Conservation (phyloP, 2,797 vertebrate genomes). For the Mus caroli region DNA sequence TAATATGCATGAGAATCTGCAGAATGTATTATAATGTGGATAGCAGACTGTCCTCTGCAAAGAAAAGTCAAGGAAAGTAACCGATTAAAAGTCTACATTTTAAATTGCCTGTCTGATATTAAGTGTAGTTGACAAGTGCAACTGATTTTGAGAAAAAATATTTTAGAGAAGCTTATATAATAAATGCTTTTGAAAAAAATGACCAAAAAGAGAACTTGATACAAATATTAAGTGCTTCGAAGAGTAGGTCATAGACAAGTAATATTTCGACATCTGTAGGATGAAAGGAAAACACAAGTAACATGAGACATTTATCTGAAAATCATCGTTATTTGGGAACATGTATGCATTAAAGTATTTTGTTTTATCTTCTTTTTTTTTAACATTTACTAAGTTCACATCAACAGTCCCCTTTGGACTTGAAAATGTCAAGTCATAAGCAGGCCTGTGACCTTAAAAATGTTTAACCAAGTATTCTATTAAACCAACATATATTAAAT, state of each 20-base stretch:
- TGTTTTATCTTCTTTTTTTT: conserved; percentile 7
- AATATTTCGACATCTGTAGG: background rate
- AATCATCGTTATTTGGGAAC: background rate
- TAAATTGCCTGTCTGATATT: conserved; percentile 37
- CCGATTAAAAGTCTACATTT: conserved; percentile 36
- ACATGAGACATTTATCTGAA: background rate
- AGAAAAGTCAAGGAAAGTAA: background rate
- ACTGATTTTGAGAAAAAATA: conserved; percentile 58
- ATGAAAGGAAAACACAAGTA: background rate
- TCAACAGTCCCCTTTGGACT: background rate
- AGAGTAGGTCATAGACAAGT: background rate
- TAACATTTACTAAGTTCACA: background rate
- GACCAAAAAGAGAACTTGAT: background rate
- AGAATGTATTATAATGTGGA: background rate
- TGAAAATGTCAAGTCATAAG: background rate
- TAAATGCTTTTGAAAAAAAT: conserved; percentile 26
- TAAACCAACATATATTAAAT: conserved; percentile 11
- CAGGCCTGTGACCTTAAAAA: conserved; percentile 21
- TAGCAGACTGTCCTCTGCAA: background rate
- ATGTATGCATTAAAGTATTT: background rate
- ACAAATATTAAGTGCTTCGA: conserved; percentile 29
- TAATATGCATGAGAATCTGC: background rate
- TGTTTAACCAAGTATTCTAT: conserved; percentile 31
- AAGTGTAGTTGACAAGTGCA: background rate
- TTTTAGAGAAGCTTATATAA: conserved; percentile 29